Evolutionary conservation across 1,140 invertebrate species (phyloP).

Genomic region (Achatina immaculata): DNA sequence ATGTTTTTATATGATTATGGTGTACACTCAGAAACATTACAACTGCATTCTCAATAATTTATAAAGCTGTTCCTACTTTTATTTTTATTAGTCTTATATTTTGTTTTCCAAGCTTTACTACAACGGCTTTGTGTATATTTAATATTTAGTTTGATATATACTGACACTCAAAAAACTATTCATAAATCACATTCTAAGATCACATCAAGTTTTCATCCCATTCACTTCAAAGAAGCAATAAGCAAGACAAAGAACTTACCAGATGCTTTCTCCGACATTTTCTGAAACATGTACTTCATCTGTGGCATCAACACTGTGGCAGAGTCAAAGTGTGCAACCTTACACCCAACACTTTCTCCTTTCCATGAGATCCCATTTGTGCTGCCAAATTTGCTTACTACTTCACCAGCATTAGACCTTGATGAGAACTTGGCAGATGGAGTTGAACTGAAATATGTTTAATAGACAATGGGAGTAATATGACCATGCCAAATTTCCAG

Average conservation of each 20-base stretch:
- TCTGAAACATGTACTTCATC: constrained; percentile 39
- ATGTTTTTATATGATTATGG: too few relatives aligned
- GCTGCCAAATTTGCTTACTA: constrained; percentile 23
- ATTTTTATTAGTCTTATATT: too few relatives aligned
- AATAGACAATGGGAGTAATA: background rate
- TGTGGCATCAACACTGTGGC: background rate
- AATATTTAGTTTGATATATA: too few relatives aligned
- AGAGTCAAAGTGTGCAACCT: background rate
- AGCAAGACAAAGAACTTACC: constrained; percentile 10
- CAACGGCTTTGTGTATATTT: too few relatives aligned
- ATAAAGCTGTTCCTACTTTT: too few relatives aligned
- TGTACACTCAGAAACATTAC: too few relatives aligned
- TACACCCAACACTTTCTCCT: constrained; percentile 7
- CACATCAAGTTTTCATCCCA: too few relatives aligned
- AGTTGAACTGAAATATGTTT: constrained; percentile 10
- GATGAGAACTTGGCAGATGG: constrained; percentile 38
- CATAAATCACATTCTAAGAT: constrained; percentile 57
- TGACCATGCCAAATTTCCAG: too few relatives aligned
- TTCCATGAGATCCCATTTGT: background rate
- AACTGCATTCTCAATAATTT: too few relatives aligned
- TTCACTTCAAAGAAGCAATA: background rate
- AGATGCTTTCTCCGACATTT: constrained; percentile 16
- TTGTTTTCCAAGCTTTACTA: too few relatives aligned
- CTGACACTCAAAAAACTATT: too few relatives aligned
- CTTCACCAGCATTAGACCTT: constrained; percentile 27